Conservation (phyloP, 2,113 vertebrate genomes). For the Struthidea cinerea region DNA sequence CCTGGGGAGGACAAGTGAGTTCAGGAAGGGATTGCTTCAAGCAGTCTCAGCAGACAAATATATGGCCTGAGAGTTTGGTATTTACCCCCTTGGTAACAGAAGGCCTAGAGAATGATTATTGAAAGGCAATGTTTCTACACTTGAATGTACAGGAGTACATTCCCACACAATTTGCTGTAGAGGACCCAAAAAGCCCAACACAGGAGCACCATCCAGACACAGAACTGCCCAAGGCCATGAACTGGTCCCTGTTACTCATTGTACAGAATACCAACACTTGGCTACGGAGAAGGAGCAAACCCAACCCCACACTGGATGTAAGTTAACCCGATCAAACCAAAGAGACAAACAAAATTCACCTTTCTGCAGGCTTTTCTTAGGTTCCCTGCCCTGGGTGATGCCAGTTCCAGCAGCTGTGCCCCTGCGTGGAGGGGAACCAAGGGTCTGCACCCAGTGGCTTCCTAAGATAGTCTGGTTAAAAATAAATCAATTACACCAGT, state of each 20-base stretch:
- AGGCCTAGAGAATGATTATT: conserved; percentile 62
- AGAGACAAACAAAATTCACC: background rate
- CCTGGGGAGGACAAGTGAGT: background rate
- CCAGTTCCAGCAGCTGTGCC: background rate
- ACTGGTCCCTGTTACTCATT: background rate
- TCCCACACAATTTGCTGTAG: background rate
- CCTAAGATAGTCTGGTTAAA: background rate
- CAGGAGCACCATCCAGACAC: background rate
- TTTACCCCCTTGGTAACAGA: conserved; percentile 54
- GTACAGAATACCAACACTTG: background rate
- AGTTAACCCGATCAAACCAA: background rate
- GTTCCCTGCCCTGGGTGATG: background rate
- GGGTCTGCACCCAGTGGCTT: background rate
- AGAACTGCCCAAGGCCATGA: background rate
- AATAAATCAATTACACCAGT: background rate
- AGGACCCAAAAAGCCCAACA: background rate
- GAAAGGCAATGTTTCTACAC: conserved; percentile 42
- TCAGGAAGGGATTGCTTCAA: background rate
- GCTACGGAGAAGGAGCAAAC: background rate
- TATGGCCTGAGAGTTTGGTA: background rate
- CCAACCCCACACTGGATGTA: background rate
- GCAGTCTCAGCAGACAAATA: background rate
- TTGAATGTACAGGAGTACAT: background rate
- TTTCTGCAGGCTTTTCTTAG: background rate
- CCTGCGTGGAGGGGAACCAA: background rate